Conservation (phyloP, 2,888 invertebrate species). For the Athalia circularis region DNA sequence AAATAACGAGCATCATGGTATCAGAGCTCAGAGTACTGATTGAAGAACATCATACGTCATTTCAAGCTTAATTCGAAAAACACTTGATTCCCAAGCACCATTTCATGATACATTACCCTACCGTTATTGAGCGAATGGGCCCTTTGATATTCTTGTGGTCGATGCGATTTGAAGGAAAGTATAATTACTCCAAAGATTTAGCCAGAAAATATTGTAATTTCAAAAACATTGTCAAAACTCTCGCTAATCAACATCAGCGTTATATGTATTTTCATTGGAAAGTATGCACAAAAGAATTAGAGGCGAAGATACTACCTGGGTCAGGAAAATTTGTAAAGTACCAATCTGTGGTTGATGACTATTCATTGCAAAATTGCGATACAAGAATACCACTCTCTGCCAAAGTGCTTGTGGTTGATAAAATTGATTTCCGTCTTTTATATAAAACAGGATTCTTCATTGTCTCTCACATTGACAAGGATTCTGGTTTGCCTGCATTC, state of each 20-base stretch:
- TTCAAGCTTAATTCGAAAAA: no score
- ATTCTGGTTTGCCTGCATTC: slow-evolving; percentile 12
- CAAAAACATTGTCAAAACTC: slow-evolving; percentile 46
- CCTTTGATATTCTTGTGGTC: slow-evolving; percentile 46
- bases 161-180: slow-evolving; percentile 49
- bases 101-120: slow-evolving; percentile 41
- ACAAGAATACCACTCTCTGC: slow-evolving; percentile 14
- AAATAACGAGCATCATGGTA: slow-evolving; percentile 36
- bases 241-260: slow-evolving; percentile 46
- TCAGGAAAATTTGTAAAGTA: not conserved
- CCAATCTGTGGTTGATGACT: slow-evolving; percentile 6
- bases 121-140: slow-evolving; percentile 40
- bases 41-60: slow-evolving; percentile 42
- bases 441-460: slow-evolving; percentile 8
- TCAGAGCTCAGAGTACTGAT: slow-evolving; percentile 38
- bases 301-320: slow-evolving; percentile 10
- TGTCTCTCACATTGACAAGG: not conserved
- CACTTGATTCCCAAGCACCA: slow-evolving; percentile 45
- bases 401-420: not conserved
- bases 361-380: not conserved
- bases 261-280: slow-evolving; percentile 37
- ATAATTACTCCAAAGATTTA: slow-evolving; percentile 50
- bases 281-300: slow-evolving; percentile 22
- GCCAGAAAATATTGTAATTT: slow-evolving; percentile 46
- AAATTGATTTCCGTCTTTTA: not conserved